Evolutionary conservation across 1,140 invertebrate species (phyloP), one percentile per base, ranked within the genome.

Genomic region (Saccostrea glomerata): DNA sequence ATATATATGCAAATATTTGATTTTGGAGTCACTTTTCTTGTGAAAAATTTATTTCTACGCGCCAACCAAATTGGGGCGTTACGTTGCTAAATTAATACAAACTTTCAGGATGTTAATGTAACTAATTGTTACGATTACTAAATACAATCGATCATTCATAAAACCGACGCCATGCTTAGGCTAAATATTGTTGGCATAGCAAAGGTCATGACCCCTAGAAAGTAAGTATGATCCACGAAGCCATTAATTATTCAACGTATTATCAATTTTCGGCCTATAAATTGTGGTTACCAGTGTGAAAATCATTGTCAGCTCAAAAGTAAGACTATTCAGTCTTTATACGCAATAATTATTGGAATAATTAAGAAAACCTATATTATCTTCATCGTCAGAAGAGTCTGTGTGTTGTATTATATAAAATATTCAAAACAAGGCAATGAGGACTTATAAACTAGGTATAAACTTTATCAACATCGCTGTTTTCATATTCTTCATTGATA

Each of bases 61-160:
- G 70, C 23, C 25, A 23, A 4, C 70, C 25, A n/a, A 60, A 60
- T 15, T 60, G 20, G 11, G 25, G 23, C 36, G 6, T 73, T 9
- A 73, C 15, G 70, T 25, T 73, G 70, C 30, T 73, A 73, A 73
- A 73, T 13, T 73, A 25, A 25, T 15, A 73, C 70, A 12, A 15
- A 6, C 70, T 73, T 15, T 73, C 30, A 30, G 70, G 23, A 25
- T 73, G 25, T 73, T 73, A 73, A 73, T 73, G 70, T 73, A 25
- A 30, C 70, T n/a, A 73, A 73, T 73, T 73, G 70, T 73, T 73
- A 25, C 70, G 13, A 73, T 73, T 73, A 30, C 23, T 73, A 30
- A 73, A 73, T 30, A 73, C 70, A 73, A 73, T 73, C 70, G 70
- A 73, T 73, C 70, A 73, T 73, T 73, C 70, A 73, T 73, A 73